Conservation (phyloP, 2,888 invertebrate species). For the Odontothrips loti region DNA sequence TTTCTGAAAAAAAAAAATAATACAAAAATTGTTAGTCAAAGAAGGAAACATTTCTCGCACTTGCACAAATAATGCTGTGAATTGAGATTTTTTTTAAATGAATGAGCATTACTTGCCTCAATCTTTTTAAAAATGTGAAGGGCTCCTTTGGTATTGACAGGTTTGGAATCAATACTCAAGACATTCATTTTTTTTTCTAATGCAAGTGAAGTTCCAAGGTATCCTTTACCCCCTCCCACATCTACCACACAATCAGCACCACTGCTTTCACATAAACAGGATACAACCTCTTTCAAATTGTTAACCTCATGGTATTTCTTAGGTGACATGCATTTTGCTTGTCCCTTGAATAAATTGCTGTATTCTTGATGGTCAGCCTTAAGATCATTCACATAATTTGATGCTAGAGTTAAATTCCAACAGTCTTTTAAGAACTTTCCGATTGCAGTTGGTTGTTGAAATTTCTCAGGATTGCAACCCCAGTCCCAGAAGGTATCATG, state of each 20-base stretch:
- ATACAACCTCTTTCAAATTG: slow-evolving; percentile 36
- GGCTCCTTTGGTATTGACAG: slow-evolving; percentile 63
- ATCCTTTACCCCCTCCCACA: slow-evolving; percentile 86
- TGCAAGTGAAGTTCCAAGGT: slow-evolving; percentile 70
- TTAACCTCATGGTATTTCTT: slow-evolving; percentile 33
- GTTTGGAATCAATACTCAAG: slow-evolving; percentile 75
- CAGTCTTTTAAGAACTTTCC: slow-evolving; percentile 44
- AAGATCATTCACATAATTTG: slow-evolving; percentile 31
- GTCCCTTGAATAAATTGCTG: slow-evolving; percentile 1
- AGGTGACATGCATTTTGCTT: slow-evolving; percentile 28
- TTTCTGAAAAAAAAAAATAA: slow-evolving; percentile 37
- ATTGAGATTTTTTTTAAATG: slow-evolving; percentile 33
- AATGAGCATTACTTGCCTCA: slow-evolving; percentile 40
- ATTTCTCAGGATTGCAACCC: slow-evolving; percentile 39
- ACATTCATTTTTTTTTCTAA: slow-evolving; percentile 67
- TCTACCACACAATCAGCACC: slow-evolving; percentile 61
- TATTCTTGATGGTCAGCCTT: slow-evolving; percentile 24
- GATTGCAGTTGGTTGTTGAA: slow-evolving; percentile 29
- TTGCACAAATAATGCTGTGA: neutral
- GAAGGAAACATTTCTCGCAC: neutral
- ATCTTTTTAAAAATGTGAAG: slow-evolving; percentile 48
- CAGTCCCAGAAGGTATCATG: neutral
- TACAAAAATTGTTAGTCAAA: neutral
- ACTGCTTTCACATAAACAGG: slow-evolving; percentile 49
- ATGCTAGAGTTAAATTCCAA: slow-evolving; percentile 44